phyloP scores from a whole-genome alignment of 2,888 invertebrate genomes.

The Zele albiditarsus region DNA sequence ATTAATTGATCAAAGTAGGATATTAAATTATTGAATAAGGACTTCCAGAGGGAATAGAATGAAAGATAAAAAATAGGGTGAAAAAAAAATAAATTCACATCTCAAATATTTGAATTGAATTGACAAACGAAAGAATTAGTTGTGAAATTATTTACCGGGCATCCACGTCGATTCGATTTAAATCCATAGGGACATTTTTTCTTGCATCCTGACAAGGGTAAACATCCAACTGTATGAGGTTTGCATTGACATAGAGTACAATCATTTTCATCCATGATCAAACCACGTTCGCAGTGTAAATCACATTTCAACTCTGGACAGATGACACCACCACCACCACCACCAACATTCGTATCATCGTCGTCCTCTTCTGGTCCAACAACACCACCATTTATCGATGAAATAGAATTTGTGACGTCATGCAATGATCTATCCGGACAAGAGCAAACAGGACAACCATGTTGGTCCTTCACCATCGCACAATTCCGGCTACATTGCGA shows the following conservation, averaged over 20 bases:
- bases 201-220: slow-evolving; percentile 59
- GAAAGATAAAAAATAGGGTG: too few species aligned
- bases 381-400: background rate
- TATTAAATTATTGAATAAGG: too few species aligned
- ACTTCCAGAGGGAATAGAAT: too few species aligned
- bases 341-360: slow-evolving; percentile 44
- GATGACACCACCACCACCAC: slow-evolving; percentile 49
- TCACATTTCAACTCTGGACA: slow-evolving; percentile 65
- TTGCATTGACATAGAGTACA: slow-evolving; percentile 66
- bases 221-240: slow-evolving; percentile 56
- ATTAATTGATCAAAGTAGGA: too few species aligned
- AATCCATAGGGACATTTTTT: slow-evolving; percentile 65
- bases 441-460: slow-evolving; percentile 61
- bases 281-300: slow-evolving; percentile 64
- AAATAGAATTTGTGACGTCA: slow-evolving; percentile 36
- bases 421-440: slow-evolving; percentile 52
- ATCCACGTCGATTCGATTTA: slow-evolving; percentile 64
- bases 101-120: background rate
- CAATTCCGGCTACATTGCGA: slow-evolving; percentile 59
- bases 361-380: slow-evolving; percentile 43
- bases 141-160: slow-evolving; percentile 57
- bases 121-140: background rate
- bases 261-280: slow-evolving; percentile 65
- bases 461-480: slow-evolving; percentile 58
- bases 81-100: too few species aligned